Evolutionary conservation across 2,797 vertebrate genomes (phyloP).

Genomic region (Sciurus carolinensis): DNA sequence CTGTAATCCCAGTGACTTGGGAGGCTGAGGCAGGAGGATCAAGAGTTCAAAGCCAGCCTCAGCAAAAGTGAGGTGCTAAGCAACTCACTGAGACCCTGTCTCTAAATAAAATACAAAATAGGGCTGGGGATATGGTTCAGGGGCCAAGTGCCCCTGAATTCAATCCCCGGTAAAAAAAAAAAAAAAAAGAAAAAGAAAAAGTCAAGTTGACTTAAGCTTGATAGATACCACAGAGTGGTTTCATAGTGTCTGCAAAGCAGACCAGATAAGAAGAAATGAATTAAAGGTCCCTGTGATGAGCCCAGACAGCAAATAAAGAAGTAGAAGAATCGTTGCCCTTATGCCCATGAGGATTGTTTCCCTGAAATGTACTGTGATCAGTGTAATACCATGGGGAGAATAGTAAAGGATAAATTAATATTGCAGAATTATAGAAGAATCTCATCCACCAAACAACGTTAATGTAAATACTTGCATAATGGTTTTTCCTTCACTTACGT

Average conservation of each 20-base stretch:
- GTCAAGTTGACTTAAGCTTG: constrained; percentile 63
- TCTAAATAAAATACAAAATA: too few relatives aligned
- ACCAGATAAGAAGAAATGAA: constrained; percentile 68
- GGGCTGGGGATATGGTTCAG: too few relatives aligned
- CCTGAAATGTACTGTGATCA: neutral
- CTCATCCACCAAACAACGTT: neutral
- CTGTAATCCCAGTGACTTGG: too few relatives aligned
- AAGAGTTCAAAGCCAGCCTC: too few relatives aligned
- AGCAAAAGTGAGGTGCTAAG: too few relatives aligned
- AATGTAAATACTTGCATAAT: neutral
- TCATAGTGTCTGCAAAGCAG: constrained; percentile 63
- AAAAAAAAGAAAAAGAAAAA: too few relatives aligned
- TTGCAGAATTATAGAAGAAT: constrained; percentile 12
- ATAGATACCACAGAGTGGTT: constrained; percentile 63
- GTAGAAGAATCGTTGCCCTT: neutral
- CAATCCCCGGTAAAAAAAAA: too few relatives aligned
- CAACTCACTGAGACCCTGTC: too few relatives aligned
- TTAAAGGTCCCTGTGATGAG: constrained; percentile 70
- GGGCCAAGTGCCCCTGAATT: too few relatives aligned
- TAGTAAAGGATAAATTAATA: constrained; percentile 8
- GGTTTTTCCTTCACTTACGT: constrained; percentile 28
- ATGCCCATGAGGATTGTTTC: neutral
- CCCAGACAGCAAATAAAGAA: constrained; percentile 56
- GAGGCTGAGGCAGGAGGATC: too few relatives aligned
- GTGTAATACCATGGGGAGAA: neutral